Percentiles rank a stretch among this genome's conserved stretches.
These are phyloP conservation scores for Hydroisotoma schaefferi DNA, from an alignment of 2,888 invertebrate species.

Conservation along the genomic window DNA sequence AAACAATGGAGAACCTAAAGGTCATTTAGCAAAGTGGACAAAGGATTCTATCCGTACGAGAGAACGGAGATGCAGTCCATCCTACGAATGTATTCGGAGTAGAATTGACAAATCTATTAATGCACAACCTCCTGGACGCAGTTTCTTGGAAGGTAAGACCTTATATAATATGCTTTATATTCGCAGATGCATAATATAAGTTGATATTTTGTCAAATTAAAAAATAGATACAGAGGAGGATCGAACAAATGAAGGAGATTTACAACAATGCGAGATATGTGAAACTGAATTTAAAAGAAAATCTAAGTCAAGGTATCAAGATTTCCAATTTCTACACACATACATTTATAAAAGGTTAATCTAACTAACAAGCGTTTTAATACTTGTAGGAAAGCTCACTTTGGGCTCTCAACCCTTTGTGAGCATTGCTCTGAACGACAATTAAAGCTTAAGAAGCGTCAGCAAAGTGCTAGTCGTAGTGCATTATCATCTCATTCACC, in stretches of 20 bases:
- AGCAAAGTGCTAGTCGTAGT: conserved; percentile 47
- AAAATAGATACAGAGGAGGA: conserved; percentile 47
- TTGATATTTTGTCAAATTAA: conserved; percentile 7
- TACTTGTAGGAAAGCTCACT: conserved; percentile 40
- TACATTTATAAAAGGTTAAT: too few species aligned
- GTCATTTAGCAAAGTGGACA: conserved; percentile 28
- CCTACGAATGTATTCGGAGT: conserved; percentile 10
- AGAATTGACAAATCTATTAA: conserved; percentile 40
- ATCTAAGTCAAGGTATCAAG: conserved; percentile 29
- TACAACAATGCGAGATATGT: conserved; percentile 47
- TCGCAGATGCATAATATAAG: background rate
- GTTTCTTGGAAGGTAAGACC: conserved; percentile 36
- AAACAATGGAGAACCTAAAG: conserved; percentile 26
- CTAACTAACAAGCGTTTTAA: too few species aligned
- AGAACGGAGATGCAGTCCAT: conserved; percentile 7
- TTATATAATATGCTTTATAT: background rate
- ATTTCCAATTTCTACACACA: too few species aligned
- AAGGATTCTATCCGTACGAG: background rate
- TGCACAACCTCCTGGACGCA: conserved; percentile 42
- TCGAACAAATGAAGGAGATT: conserved; percentile 49
- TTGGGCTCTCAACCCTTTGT: conserved; percentile 65
- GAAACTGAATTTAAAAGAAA: conserved; percentile 33
- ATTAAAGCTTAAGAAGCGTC: conserved; percentile 53
- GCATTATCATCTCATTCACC: conserved; percentile 49
- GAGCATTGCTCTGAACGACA: conserved; percentile 82